Base-by-base conservation (phyloP, 2,113 vertebrate genomes). In the Crotalus horridus region DNA sequence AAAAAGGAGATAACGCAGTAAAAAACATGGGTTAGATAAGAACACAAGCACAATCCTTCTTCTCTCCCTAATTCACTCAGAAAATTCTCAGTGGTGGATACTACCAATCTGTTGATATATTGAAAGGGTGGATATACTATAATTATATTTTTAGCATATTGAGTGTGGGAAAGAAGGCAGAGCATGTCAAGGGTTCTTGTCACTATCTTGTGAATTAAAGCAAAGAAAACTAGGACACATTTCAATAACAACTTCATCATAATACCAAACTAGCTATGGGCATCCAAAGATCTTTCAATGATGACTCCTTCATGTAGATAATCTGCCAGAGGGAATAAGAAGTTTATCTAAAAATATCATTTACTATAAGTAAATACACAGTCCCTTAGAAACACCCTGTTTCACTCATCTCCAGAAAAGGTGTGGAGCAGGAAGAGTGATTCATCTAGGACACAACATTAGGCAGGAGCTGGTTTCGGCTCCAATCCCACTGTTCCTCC, bases 331-430 rank as follows among this genome's bases (percentile, higher is more conserved):
- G 69, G 87, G 23, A 61, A 87, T 74, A 33, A 43, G 29, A 0
- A 1, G 0, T 12, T 93, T 26, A 33, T 48, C 51, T 2, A 3
- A 56, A 90, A 89, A 10, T 86, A 56, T 1, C 89, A 1, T 26
- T 91, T 48, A 69, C 53, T 5, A 1, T 61, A 3, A 0, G 54
- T 0, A 61, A 7, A 9, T 0, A 1, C 43, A 23, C 17, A 21
- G 1, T 55, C 24, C 26, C 21, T 15, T 39, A 74, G 6, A 85
- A 69, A 20, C 51, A 0, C 87, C 89, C 92, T 93, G 89, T 90
- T 90, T 93, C 92, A 87, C 89, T 90, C 89, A 93, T 54, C 92
- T 59, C 81, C 56, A 64, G 86, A 64, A 59, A 90, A 93, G 93
- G 89, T 91, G 90, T 91, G 86, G 90, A 87, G 15, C 56, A 93